Conservation (phyloP, 2,888 invertebrate genomes). For the Eilema caniola region DNA sequence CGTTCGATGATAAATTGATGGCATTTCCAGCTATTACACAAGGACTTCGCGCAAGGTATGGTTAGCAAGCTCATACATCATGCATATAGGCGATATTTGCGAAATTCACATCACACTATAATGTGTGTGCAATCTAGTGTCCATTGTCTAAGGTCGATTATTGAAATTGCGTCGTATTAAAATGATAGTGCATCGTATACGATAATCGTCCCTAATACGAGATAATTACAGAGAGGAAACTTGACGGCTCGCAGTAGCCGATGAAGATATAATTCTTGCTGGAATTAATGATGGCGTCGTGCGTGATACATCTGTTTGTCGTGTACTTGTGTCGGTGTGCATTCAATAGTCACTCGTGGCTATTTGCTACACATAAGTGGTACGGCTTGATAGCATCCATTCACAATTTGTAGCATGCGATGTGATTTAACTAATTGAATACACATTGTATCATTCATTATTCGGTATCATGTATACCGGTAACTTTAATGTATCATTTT, state of each 20-base stretch:
- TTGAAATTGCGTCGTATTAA: slow-evolving; percentile 76
- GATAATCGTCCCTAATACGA: slow-evolving; percentile 77
- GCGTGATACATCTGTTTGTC: slow-evolving; percentile 67
- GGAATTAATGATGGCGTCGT: slow-evolving; percentile 72
- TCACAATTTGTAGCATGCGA: slow-evolving; percentile 57
- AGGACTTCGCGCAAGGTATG: slow-evolving; percentile 51
- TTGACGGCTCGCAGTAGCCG: slow-evolving; percentile 66
- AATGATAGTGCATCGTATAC: slow-evolving; percentile 73
- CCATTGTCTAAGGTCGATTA: slow-evolving; percentile 77
- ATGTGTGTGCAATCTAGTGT: slow-evolving; percentile 63
- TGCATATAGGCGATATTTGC: slow-evolving; percentile 64
- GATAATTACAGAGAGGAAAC: slow-evolving; percentile 76
- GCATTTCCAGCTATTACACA: slow-evolving; percentile 57
- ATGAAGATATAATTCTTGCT: slow-evolving; percentile 78
- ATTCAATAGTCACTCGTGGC: slow-evolving; percentile 34
- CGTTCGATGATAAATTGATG: slow-evolving; percentile 61
- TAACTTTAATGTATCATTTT: slow-evolving; percentile 11
- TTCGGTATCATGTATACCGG: slow-evolving; percentile 5
- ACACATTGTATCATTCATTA: slow-evolving; percentile 48
- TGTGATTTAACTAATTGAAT: slow-evolving; percentile 53
- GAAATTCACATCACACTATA: slow-evolving; percentile 60
- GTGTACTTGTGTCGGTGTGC: slow-evolving; percentile 37
- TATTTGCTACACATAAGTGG: slow-evolving; percentile 36
- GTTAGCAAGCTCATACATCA: slow-evolving; percentile 62
- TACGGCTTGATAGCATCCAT: slow-evolving; percentile 46